These are phyloP conservation scores for Drosophila tsacasi DNA, from an alignment of 1,140 invertebrate genomes.

Conservation along the genomic window DNA sequence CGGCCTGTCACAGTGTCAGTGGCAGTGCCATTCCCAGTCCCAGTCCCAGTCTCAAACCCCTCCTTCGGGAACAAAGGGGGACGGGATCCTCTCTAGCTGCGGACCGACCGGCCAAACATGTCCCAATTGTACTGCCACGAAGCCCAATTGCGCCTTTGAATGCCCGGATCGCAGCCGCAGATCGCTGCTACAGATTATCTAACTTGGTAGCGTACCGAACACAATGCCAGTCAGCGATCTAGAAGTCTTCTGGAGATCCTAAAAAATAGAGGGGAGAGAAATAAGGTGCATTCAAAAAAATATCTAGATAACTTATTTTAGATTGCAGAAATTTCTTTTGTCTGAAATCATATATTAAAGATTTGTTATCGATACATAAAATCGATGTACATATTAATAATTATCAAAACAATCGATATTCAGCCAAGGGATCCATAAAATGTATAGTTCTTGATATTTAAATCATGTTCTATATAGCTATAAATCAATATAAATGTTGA, in stretches of 20 bases:
- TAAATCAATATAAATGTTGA: no score
- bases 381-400: no score
- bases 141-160: slow-evolving; percentile 31
- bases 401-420: no score
- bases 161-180: slow-evolving; percentile 18
- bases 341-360: no score
- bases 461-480: no score
- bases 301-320: not conserved
- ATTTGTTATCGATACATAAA: no score
- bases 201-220: slow-evolving; percentile 8
- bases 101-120: slow-evolving; percentile 42
- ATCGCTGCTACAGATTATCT: slow-evolving; percentile 39
- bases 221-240: slow-evolving; percentile 5
- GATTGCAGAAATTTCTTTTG: no score
- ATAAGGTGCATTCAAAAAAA: no score
- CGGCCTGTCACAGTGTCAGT: slow-evolving; percentile 11
- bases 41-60: not conserved
- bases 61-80: not conserved
- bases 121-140: slow-evolving; percentile 41
- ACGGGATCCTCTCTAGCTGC: slow-evolving; percentile 14
- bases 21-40: not conserved
- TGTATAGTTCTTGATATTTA: no score
- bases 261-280: not conserved
- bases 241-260: not conserved
- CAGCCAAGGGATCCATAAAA: no score